Evolutionary conservation across 2,888 invertebrate genomes (phyloP), one percentile per base, ranked within the genome.

Genomic region (Zygothrica quintamaculata): DNA sequence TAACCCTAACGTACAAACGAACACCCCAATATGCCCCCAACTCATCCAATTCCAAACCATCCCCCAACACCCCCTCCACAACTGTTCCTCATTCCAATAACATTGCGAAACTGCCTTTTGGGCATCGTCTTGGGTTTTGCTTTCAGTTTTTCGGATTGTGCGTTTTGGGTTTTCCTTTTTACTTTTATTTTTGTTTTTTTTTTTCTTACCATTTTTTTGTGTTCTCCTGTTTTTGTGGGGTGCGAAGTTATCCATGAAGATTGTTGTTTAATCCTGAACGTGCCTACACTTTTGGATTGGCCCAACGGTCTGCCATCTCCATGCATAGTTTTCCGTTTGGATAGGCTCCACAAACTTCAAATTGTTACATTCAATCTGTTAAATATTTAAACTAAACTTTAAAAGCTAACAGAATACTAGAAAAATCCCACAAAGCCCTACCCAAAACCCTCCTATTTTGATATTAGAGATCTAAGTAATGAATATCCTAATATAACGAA

Each of bases 71-170:
- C 18, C 18, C 18, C 18, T 3, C 18, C 18, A 22, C 18, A 2
- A 22, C 18, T 5, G 5, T 22, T 5, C 18, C 3, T 5, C 18
- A 22, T 3, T 5, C 18, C 18, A 22, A 22, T 53, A 70, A 61
- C 72, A 71, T 67, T 74, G 71, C 74, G 71, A 74, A 74, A 74
- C 74, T 74, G 75, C 66, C 71, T 74, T n/a, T 70, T 59, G 74
- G 59, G 37, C 59, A 59, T 51, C 48, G 36, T 62, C 47, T 50
- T 47, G 42, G 42, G 40, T 22, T 44, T 42, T 43, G 16, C 25
- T 29, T 55, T 48, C 34, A 8, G 12, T 7, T n/a, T 16, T 39
- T 33, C 9, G 15, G 12, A n/a, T 13, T 8, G 34, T 34, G 36
- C 13, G 13, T 46, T 16, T 56, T 47, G 7, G 15, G 13, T 0